Conservation (phyloP, 2,888 invertebrate species). For the Dastarcus helophoroides region DNA sequence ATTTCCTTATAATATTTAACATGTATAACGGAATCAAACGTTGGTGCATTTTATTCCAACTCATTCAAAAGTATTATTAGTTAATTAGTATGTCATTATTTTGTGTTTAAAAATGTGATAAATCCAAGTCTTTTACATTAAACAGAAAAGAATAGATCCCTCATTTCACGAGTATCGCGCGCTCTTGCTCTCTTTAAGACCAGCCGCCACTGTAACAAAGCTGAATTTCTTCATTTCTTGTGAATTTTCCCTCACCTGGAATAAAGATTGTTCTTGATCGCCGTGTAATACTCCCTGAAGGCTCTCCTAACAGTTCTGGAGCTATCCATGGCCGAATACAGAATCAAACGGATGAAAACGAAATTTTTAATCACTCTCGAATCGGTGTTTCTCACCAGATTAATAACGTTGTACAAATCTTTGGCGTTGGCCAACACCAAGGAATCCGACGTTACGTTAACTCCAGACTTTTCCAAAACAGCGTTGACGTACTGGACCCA, state of each 20-base stretch:
- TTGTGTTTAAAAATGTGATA: constrained; percentile 4
- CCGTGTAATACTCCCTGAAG: constrained; percentile 26
- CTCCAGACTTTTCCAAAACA: constrained; percentile 24
- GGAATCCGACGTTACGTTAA: constrained; percentile 22
- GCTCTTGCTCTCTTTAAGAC: too few relatives aligned
- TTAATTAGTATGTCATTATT: too few relatives aligned
- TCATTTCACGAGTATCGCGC: background rate
- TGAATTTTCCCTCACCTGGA: constrained; percentile 19
- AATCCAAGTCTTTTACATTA: background rate
- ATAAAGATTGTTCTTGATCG: constrained; percentile 19
- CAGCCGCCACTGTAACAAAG: background rate
- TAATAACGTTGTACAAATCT: constrained; percentile 26
- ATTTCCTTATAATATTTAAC: too few relatives aligned
- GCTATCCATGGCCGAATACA: constrained; percentile 31
- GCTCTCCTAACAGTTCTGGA: constrained; percentile 24
- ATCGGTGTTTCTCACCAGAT: constrained; percentile 25
- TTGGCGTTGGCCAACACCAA: constrained; percentile 18
- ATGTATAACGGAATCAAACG: too few relatives aligned
- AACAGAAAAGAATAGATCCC: background rate
- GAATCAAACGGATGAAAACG: constrained; percentile 28
- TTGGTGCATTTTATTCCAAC: too few relatives aligned
- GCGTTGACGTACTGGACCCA: constrained; percentile 32
- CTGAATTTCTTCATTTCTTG: background rate
- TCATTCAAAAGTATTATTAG: too few relatives aligned
- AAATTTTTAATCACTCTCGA: constrained; percentile 30